Percentiles rank a stretch among this genome's conserved stretches.
Conservation (phyloP, 2,113 vertebrate genomes). For the Antechinus flavipes region DNA sequence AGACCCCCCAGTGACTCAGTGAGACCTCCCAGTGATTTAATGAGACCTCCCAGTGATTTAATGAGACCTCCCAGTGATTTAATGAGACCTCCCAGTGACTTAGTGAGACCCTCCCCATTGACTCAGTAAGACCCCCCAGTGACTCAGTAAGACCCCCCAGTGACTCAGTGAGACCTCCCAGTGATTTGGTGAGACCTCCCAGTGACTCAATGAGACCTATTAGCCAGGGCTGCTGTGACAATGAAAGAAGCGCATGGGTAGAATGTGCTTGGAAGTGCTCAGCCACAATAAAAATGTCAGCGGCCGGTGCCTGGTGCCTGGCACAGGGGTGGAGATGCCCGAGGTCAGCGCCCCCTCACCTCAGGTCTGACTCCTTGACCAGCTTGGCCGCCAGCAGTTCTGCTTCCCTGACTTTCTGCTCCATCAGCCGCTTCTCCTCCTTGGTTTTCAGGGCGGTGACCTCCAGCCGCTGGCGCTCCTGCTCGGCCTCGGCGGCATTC, state of each 20-base stretch:
- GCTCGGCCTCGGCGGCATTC: slow-evolving; percentile 94
- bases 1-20: too few species aligned
- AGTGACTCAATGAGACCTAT: background rate
- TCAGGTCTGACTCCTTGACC: slow-evolving; percentile 94
- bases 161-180: too few species aligned
- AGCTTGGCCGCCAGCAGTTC: slow-evolving; percentile 94
- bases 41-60: too few species aligned
- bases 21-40: too few species aligned
- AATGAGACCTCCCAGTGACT: too few species aligned
- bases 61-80: too few species aligned
- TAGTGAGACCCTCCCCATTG: too few species aligned
- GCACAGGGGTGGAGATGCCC: too few species aligned
- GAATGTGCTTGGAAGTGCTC: background rate
- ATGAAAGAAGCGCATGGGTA: background rate
- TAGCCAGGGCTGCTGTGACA: too few species aligned
- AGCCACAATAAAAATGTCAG: background rate
- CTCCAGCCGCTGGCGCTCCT: slow-evolving; percentile 93
- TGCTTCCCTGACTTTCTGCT: slow-evolving; percentile 96
- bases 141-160: too few species aligned
- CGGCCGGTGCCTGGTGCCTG: background rate
- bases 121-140: too few species aligned
- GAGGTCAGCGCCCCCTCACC: slow-evolving; percentile 79
- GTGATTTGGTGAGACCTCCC: background rate
- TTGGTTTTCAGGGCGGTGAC: slow-evolving; percentile 93
- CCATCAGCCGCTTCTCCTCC: slow-evolving; percentile 94